These are phyloP conservation scores for Gavialis gangeticus DNA, from an alignment of 2,113 vertebrate species.

Conservation along the genomic window DNA sequence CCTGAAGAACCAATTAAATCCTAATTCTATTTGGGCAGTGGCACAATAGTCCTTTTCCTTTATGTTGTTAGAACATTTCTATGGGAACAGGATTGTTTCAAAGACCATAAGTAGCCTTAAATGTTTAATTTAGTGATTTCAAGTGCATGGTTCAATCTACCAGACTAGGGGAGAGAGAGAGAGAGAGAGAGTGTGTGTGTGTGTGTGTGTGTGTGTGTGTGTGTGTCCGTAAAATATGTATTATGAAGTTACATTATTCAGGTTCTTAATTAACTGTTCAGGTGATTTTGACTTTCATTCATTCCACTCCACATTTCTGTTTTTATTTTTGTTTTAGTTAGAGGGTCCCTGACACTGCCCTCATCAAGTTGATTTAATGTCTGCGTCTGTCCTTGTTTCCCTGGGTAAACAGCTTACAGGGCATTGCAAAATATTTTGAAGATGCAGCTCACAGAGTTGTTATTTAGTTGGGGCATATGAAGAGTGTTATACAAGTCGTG, in stretches of 20 bases:
- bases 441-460: constrained; percentile 15
- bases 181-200: too few relatives aligned
- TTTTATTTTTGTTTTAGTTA: neutral
- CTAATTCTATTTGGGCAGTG: neutral
- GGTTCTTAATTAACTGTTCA: neutral
- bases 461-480: constrained; percentile 23
- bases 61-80: neutral
- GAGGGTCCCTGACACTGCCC: neutral
- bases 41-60: neutral
- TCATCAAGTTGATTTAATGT: neutral
- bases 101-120: neutral
- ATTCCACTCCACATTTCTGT: neutral
- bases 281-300: neutral
- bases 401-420: constrained; percentile 21
- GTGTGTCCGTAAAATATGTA: neutral
- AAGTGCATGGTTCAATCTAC: neutral
- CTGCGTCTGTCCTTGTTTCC: neutral
- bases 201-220: too few relatives aligned
- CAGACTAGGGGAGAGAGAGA: too few relatives aligned
- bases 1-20: neutral
- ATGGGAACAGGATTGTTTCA: neutral
- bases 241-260: neutral
- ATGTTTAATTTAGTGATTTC: neutral
- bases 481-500: constrained; percentile 53
- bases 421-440: constrained; percentile 50